Evolutionary conservation across 1,140 invertebrate species (phyloP), one percentile per base, ranked within the genome.

Genomic region (Phymorhynchus buccinoides): DNA sequence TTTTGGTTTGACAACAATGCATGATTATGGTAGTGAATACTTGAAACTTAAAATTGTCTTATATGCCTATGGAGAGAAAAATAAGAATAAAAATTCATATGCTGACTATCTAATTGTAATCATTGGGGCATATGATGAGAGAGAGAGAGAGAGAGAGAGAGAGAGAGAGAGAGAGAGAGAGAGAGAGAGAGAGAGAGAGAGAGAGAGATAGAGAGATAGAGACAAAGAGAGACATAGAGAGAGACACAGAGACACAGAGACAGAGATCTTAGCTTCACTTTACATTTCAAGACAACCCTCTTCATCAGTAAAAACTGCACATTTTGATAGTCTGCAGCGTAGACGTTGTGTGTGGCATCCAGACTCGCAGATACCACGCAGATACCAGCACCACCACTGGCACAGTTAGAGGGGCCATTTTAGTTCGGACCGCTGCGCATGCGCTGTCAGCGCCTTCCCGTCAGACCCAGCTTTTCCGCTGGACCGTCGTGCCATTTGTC

Each of bases 401-500:
- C 35, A 27, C 62, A 9, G 62, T n/a, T n/a, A 9, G 62, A n/a
- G 6, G 30, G 48, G 35, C 30, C 30, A 37, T 71, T 6, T 71
- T 35, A 37, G 30, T 35, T 6, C 30, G 30, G 30, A n/a, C 73
- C 32, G 30, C 32, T 22, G 73, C 37, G 37, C 32, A 41, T 7
- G 6, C 37, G 9, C 12, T 35, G 22, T 75, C 73, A 75, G 27
- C 73, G 73, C 37, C 37, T 75, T 75, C 73, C 73, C 37, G 73
- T 37, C 7, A 75, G 73, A 37, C 73, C 73, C 27, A 75, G 73
- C 9, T 12, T 75, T 75, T 75, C 73, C 73, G 73, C 73, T 22
- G 73, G 73, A 39, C 73, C 73, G 14, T 75, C 73, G 35, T 75
- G 73, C 73, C 73, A 75, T 41, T 75, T 75, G 12, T 41, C 73